phyloP scores from a whole-genome alignment of 2,888 invertebrate genomes.

The Lasioglossum morio region DNA sequence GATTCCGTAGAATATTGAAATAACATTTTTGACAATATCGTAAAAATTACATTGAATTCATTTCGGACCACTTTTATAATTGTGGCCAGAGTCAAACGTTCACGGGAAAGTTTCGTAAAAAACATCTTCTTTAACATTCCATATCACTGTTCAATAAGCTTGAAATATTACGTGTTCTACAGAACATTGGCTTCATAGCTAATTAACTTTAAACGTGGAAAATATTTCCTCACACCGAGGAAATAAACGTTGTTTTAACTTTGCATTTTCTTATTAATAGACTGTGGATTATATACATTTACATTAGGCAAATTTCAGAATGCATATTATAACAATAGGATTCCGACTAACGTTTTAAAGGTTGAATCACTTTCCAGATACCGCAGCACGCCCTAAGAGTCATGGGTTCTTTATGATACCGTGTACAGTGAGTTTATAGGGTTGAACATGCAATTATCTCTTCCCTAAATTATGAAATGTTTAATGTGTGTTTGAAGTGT shows the following conservation, averaged over 20 bases:
- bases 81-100: neutral
- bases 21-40: no score
- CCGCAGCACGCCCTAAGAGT: neutral
- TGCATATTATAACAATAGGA: neutral
- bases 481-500: slow-evolving; percentile 43
- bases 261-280: neutral
- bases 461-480: slow-evolving; percentile 44
- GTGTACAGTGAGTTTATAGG: neutral
- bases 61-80: no score
- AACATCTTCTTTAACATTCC: neutral
- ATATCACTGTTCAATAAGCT: neutral
- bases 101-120: neutral
- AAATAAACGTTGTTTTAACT: neutral
- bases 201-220: neutral
- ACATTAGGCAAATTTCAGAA: neutral
- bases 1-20: no score
- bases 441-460: slow-evolving; percentile 31
- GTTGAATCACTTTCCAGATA: neutral
- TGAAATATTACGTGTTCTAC: neutral
- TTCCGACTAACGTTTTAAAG: neutral
- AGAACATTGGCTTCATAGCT: neutral
- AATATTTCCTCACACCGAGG: neutral
- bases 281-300: neutral
- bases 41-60: no score
- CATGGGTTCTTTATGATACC: neutral